Evolutionary conservation across 2,113 vertebrate genomes (phyloP).

Genomic region (Perca flavescens): DNA sequence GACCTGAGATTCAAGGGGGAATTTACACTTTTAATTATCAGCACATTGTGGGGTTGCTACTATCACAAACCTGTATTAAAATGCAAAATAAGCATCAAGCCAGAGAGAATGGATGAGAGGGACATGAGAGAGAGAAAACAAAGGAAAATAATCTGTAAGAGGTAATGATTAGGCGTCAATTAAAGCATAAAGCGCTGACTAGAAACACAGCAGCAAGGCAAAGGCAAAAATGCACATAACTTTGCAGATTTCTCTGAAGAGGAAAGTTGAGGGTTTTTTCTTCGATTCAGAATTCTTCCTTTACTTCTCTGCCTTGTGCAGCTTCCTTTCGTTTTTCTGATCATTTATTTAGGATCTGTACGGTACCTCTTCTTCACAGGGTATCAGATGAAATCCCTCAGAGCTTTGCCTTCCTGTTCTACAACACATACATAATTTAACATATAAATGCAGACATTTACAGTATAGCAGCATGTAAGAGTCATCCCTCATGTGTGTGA

Average conservation of each 20-base stretch:
- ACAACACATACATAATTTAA: conserved; percentile 11
- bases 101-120: conserved; percentile 1
- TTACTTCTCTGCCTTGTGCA: background rate
- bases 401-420: background rate
- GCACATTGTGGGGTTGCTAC: background rate
- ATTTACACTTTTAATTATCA: conserved; percentile 20
- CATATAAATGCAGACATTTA: conserved; percentile 3
- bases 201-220: background rate
- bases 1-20: conserved; percentile 3
- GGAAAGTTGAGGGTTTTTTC: background rate
- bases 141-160: background rate
- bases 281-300: background rate
- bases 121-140: background rate
- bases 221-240: background rate
- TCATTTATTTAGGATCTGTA: conserved; percentile 12
- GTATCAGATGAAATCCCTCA: background rate
- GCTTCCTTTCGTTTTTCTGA: background rate
- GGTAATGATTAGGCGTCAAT: background rate
- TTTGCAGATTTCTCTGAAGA: background rate
- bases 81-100: conserved; percentile 18
- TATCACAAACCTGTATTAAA: conserved; percentile 2
- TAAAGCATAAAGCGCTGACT: background rate
- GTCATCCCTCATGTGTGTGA: background rate
- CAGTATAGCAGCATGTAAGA: background rate
- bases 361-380: conserved; percentile 4